These are phyloP conservation scores for Pampus argenteus DNA, from an alignment of 2,797 vertebrate genomes.

Conservation along the genomic window DNA sequence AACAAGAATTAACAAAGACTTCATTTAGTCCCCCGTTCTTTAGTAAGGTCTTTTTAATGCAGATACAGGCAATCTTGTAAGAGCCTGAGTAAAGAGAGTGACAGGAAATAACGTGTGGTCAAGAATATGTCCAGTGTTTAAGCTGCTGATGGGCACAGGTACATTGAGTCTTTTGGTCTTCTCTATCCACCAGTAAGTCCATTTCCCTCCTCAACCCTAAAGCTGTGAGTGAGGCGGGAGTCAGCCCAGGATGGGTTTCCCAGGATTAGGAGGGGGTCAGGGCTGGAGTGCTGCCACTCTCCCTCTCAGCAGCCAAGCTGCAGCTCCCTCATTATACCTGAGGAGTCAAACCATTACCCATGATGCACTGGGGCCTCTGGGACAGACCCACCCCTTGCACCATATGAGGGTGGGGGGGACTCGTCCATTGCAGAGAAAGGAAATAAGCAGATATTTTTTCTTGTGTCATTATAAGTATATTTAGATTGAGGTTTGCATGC, in stretches of 20 bases:
- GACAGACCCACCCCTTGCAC: slow-evolving; percentile 56
- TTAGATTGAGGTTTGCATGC: background rate
- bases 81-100: slow-evolving; percentile 15
- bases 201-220: slow-evolving; percentile 45
- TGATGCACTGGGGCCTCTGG: slow-evolving; percentile 68
- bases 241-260: slow-evolving; percentile 72
- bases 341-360: slow-evolving; percentile 79
- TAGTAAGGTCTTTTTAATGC: slow-evolving; percentile 27
- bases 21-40: slow-evolving; percentile 5
- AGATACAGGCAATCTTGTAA: slow-evolving; percentile 39
- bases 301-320: slow-evolving; percentile 77
- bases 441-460: slow-evolving; percentile 15
- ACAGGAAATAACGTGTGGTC: slow-evolving; percentile 23
- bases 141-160: slow-evolving; percentile 43
- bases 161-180: slow-evolving; percentile 43
- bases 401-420: slow-evolving; percentile 20
- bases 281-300: slow-evolving; percentile 79
- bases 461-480: background rate
- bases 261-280: slow-evolving; percentile 80
- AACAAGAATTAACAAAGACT: slow-evolving; percentile 26
- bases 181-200: slow-evolving; percentile 22
- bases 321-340: slow-evolving; percentile 81
- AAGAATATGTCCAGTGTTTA: slow-evolving; percentile 42
- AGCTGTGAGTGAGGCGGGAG: slow-evolving; percentile 65
- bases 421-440: slow-evolving; percentile 15